Evolutionary conservation across 1,140 invertebrate species (phyloP).

Genomic region (Calliphora vicina): DNA sequence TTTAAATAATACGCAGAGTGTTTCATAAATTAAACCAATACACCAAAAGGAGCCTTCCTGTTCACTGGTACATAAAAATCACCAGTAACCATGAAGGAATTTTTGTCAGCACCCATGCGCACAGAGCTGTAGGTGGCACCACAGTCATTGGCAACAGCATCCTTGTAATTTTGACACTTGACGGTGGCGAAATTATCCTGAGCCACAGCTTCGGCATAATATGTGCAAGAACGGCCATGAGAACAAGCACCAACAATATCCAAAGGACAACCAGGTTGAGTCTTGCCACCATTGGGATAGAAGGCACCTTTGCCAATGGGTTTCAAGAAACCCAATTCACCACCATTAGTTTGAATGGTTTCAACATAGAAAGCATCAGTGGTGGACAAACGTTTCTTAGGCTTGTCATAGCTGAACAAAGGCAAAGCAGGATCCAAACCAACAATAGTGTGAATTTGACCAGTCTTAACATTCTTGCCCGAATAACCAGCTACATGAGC

Average conservation of each 20-base stretch:
- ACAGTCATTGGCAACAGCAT: slow-evolving; percentile 47
- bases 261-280: slow-evolving; percentile 67
- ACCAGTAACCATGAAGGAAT: slow-evolving; percentile 58
- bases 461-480: slow-evolving; percentile 55
- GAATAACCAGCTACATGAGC: slow-evolving; percentile 71
- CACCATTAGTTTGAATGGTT: slow-evolving; percentile 76
- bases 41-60: slow-evolving; percentile 55
- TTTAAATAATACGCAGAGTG: no score
- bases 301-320: slow-evolving; percentile 66
- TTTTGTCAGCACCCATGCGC: slow-evolving; percentile 61
- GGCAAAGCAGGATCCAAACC: slow-evolving; percentile 67
- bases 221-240: slow-evolving; percentile 66
- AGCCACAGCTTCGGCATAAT: slow-evolving; percentile 65
- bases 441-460: slow-evolving; percentile 54
- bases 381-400: slow-evolving; percentile 67
- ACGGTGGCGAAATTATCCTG: slow-evolving; percentile 48
- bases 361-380: slow-evolving; percentile 74
- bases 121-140: slow-evolving; percentile 49
- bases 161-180: slow-evolving; percentile 49
- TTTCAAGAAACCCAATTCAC: slow-evolving; percentile 66
- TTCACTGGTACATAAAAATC: slow-evolving; percentile 54
- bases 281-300: slow-evolving; percentile 65
- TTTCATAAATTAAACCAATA: neutral
- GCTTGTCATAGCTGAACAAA: slow-evolving; percentile 60
- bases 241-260: slow-evolving; percentile 61